Conservation (phyloP, 2,888 invertebrate species). For the Vanessa cardui region DNA sequence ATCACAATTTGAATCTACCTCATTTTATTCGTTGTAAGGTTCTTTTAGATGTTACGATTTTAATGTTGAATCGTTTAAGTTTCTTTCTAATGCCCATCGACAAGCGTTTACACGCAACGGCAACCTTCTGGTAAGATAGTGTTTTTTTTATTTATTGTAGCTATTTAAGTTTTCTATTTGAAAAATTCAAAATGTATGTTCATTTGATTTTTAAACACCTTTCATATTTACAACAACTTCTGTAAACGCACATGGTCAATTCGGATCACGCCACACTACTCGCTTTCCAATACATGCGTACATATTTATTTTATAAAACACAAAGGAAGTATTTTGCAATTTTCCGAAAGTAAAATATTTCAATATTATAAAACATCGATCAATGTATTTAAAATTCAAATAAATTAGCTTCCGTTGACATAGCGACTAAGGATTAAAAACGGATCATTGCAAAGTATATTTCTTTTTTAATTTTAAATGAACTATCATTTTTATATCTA, state of each 20-base stretch:
- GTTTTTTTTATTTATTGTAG: conserved; percentile 45
- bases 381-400: background rate
- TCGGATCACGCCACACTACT: conserved; percentile 12
- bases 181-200: conserved; percentile 9
- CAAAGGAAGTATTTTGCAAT: conserved; percentile 8
- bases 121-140: conserved; percentile 43
- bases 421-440: no score
- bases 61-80: conserved; percentile 52
- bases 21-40: conserved; percentile 78
- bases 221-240: conserved; percentile 20
- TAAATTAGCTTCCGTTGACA: background rate
- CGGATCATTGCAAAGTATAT: conserved; percentile 6
- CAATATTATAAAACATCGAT: background rate
- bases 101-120: conserved; percentile 17
- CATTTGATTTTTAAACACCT: background rate
- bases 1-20: conserved; percentile 82
- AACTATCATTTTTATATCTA: conserved; percentile 26
- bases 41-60: conserved; percentile 69
- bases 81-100: conserved; percentile 56
- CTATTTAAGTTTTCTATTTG: conserved; percentile 25
- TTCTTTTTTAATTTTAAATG: conserved; percentile 1
- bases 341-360: background rate
- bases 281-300: conserved; percentile 37
- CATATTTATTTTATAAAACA: conserved; percentile 10
- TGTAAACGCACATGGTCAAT: conserved; percentile 21